Evolutionary conservation across 2,888 invertebrate species (phyloP), one percentile per base, ranked within the genome.

Genomic region (Sarcophaga subvicina): DNA sequence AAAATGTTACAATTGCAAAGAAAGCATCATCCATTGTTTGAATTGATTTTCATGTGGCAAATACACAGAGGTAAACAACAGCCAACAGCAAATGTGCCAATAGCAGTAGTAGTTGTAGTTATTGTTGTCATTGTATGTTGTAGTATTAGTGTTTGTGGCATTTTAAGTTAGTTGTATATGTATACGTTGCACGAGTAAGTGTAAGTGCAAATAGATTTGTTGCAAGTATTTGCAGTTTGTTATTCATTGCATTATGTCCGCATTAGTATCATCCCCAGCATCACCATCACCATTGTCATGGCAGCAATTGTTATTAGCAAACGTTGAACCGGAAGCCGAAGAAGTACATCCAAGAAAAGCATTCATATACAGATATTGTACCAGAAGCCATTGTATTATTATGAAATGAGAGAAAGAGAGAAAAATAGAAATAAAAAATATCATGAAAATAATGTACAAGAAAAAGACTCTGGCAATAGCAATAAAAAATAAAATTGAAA

Each of bases 401-500:
- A 79, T 79, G 11, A 67, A 67, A 75, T 37, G 47, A 79, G 47
- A 82, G 49, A 81, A 27, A 63, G 70, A 45, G 64, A 69, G 22
- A 11, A 54, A 60, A 62, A 69, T 10, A 66, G n/a, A 86, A 89
- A 76, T 82, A 81, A 49, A 88, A 89, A 89, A 90, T 88, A 89
- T 49, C 14, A 49, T 49, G 11, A 89, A 60, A 67, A 80, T 37
- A 2, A 37, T 37, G 1, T 37, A 17, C 59, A 76, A 76, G 17
- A 20, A 71, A 47, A 27, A 45, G 37, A 37, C 37, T 37, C 37
- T 37, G 37, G 6, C 8, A 37, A 37, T 20, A 64, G 20, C 22
- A 63, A 20, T n/a, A 64, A 8, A 63, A 80, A 88, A 90, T 89
- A 90, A 90, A 91, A 91, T 92, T 90, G 90, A 90, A 91, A 91